These are phyloP conservation scores for Plagodis pulveraria DNA, from an alignment of 2,888 invertebrate species.

Conservation along the genomic window DNA sequence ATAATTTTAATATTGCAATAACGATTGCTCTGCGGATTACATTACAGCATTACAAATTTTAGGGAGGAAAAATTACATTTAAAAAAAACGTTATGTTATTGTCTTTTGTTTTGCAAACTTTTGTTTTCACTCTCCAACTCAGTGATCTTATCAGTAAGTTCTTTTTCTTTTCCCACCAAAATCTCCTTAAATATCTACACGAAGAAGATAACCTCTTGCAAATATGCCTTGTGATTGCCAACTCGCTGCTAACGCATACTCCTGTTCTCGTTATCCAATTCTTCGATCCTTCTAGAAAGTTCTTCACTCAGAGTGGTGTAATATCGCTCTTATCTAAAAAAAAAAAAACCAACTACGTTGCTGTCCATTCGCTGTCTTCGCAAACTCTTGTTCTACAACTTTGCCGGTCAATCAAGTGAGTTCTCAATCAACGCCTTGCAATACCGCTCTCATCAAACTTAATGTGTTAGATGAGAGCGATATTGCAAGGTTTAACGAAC, in stretches of 20 bases:
- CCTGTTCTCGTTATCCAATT: conserved; percentile 97
- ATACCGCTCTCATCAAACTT: conserved; percentile 96
- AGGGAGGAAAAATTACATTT: no score
- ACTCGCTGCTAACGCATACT: conserved; percentile 96
- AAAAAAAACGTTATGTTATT: no score
- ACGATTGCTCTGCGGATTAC: no score
- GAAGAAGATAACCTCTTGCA: conserved; percentile 86
- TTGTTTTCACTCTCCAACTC: conserved; percentile 98
- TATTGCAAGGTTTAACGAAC: no score
- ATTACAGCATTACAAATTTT: no score
- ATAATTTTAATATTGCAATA: no score
- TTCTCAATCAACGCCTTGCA: conserved; percentile 96
- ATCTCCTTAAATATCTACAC: no score
- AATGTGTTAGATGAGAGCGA: no score
- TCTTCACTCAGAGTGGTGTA: conserved; percentile 96
- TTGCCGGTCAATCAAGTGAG: conserved; percentile 93
- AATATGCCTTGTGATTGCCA: conserved; percentile 97
- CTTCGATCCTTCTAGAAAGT: conserved; percentile 93
- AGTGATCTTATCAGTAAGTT: conserved; percentile 92
- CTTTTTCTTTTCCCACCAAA: no score
- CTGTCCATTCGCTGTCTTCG: conserved; percentile 97
- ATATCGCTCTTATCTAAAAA: conserved; percentile 95
- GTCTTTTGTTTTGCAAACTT: conserved; percentile 93
- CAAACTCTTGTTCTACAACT: conserved; percentile 95
- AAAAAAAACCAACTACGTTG: conserved; percentile 93